Conservation (phyloP, 2,888 invertebrate genomes). For the Xestobium rufovillosum region DNA sequence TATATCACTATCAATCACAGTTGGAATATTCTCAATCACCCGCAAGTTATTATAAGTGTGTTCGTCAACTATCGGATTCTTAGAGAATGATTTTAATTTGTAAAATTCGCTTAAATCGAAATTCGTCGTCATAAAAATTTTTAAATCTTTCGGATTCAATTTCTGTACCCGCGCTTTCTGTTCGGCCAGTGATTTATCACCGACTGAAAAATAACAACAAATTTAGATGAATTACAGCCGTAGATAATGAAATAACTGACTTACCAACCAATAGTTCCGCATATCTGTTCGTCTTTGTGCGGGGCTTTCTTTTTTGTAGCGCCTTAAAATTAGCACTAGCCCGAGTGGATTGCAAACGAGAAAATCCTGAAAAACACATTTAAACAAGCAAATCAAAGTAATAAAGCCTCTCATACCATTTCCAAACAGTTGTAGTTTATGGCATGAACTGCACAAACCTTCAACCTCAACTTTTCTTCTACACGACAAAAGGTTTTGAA, state of each 20-base stretch:
- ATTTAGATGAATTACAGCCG: constrained; percentile 11
- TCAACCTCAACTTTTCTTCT: background rate
- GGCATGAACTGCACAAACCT: no score
- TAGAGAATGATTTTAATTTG: constrained; percentile 44
- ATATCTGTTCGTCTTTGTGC: constrained; percentile 18
- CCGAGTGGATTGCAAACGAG: background rate
- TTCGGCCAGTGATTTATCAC: constrained; percentile 54
- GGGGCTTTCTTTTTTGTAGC: background rate
- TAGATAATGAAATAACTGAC: constrained; percentile 11
- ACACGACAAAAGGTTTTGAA: background rate
- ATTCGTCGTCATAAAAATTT: constrained; percentile 53
- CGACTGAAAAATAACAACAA: constrained; percentile 47
- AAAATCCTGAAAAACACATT: no score
- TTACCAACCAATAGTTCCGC: constrained; percentile 30
- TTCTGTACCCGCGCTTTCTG: constrained; percentile 61
- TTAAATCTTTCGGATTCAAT: constrained; percentile 58
- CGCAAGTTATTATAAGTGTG: constrained; percentile 38
- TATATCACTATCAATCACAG: constrained; percentile 21
- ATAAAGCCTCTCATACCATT: no score
- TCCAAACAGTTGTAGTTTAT: no score
- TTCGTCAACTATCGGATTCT: constrained; percentile 25
- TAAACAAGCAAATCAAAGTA: no score
- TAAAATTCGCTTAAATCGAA: constrained; percentile 51
- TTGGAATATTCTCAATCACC: no score
- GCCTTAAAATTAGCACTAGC: background rate